Evolutionary conservation across 2,797 vertebrate species (phyloP).

Genomic region (Columba guinea): DNA sequence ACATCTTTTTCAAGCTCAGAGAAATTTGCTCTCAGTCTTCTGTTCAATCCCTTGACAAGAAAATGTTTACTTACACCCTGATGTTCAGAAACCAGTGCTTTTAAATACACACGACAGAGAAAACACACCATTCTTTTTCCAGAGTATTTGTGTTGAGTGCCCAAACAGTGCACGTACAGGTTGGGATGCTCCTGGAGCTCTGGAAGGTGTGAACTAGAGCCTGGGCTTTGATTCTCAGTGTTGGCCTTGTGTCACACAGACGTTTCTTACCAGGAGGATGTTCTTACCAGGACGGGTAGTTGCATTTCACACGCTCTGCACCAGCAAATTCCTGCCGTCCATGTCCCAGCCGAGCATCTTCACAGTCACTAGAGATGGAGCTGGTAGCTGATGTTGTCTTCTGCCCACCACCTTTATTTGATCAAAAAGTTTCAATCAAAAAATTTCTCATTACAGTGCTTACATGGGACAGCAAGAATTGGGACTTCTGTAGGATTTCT

Average conservation of each 20-base stretch:
- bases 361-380: neutral
- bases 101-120: neutral
- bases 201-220: neutral
- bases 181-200: neutral
- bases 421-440: neutral
- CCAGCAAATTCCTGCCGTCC: neutral
- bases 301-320: fast-evolving
- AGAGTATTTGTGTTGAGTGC: fast-evolving
- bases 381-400: neutral
- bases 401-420: neutral
- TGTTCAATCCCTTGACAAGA: neutral
- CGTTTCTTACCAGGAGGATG: neutral
- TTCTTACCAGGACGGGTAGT: neutral
- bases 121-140: neutral
- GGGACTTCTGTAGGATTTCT: neutral
- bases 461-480: neutral
- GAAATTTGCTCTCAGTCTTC: neutral
- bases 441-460: too few species aligned
- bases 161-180: fast-evolving
- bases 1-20: fast-evolving
- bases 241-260: neutral
- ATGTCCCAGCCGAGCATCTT: fast-evolving
- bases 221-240: neutral
- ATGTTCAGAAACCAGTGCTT: neutral
- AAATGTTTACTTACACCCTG: neutral